Conservation (phyloP, 64 coral and sea anemone genomes). For the Dendronephthya gigantea region DNA sequence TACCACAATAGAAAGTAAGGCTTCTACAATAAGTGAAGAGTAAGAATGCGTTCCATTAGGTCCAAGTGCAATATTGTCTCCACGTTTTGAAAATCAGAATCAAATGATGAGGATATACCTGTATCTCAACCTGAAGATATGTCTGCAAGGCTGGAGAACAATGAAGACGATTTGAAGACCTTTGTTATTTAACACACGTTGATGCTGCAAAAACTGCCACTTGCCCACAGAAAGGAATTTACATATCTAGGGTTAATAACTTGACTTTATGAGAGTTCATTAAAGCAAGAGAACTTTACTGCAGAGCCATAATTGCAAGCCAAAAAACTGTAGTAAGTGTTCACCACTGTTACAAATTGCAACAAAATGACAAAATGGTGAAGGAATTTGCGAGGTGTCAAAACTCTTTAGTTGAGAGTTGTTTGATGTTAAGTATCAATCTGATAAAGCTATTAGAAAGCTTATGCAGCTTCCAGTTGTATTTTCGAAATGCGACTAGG, state of each 20-base stretch:
- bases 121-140: too few species aligned
- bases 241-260: constrained; percentile 28
- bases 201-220: not conserved
- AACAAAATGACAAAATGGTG: not conserved
- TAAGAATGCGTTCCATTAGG: too few species aligned
- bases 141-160: too few species aligned
- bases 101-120: too few species aligned
- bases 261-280: constrained; percentile 25
- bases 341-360: constrained; percentile 30
- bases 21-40: too few species aligned
- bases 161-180: not conserved
- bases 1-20: too few species aligned
- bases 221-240: constrained; percentile 3
- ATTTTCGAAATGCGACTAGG: constrained; percentile 6
- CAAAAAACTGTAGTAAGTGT: not conserved
- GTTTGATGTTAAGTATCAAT: constrained; percentile 18
- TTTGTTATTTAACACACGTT: constrained; percentile 32
- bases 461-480: constrained; percentile 39
- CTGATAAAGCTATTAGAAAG: constrained; percentile 20
- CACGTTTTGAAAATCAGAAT: too few species aligned
- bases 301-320: not conserved
- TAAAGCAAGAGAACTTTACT: not conserved
- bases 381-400: constrained; percentile 27
- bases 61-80: too few species aligned
- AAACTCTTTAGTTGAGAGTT: not conserved